Evolutionary conservation across 2,888 invertebrate genomes (phyloP).

Genomic region (Idaea biselata): DNA sequence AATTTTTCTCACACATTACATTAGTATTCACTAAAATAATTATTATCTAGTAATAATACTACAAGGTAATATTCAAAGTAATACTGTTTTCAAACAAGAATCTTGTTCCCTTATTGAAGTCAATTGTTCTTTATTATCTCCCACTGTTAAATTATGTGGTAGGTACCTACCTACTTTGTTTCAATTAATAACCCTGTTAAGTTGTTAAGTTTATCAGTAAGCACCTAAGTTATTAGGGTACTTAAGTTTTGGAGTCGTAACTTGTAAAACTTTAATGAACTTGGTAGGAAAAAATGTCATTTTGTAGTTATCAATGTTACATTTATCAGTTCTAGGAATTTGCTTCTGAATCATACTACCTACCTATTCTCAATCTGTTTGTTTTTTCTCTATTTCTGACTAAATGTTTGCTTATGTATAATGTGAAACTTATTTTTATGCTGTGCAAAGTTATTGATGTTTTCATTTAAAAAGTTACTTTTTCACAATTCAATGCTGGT

Average conservation of each 20-base stretch:
- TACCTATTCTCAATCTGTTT: background rate
- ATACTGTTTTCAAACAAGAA: background rate
- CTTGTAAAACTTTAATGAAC: background rate
- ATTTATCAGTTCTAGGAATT: background rate
- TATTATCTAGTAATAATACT: background rate
- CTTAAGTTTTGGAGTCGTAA: background rate
- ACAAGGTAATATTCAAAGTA: background rate
- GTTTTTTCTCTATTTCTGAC: background rate
- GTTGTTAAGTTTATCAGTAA: slow-evolving; percentile 19
- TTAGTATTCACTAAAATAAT: background rate
- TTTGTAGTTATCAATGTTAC: background rate
- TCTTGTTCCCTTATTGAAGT: background rate
- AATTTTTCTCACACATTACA: background rate
- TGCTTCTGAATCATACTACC: background rate
- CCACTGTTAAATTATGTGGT: slow-evolving; percentile 15
- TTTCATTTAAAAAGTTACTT: background rate
- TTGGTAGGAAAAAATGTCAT: background rate
- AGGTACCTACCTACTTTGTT: slow-evolving; percentile 21
- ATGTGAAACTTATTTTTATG: background rate
- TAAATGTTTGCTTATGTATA: background rate
- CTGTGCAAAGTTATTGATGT: background rate
- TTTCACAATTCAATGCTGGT: too few species aligned
- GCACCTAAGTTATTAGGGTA: background rate
- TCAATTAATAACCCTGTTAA: slow-evolving; percentile 24
- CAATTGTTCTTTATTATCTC: background rate